phyloP scores from a whole-genome alignment of 2,888 invertebrate genomes.

The Tetanocera ferruginea region DNA sequence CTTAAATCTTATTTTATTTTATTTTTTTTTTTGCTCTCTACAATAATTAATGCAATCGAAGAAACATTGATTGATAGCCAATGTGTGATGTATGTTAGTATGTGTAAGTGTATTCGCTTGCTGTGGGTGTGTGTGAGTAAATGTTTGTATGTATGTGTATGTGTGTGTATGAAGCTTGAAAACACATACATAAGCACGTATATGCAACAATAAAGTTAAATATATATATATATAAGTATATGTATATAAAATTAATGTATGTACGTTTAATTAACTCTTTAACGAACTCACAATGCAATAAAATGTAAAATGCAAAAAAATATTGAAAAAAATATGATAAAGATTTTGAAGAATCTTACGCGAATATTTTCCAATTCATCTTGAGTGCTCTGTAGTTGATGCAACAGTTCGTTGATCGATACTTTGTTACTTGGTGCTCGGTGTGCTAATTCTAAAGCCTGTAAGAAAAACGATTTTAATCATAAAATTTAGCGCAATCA shows the following conservation, averaged over 20 bases:
- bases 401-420: slow-evolving; percentile 84
- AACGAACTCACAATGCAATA: slow-evolving; percentile 53
- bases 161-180: background rate
- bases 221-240: no score
- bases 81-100: slow-evolving; percentile 20
- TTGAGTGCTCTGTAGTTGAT: slow-evolving; percentile 87
- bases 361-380: slow-evolving; percentile 89
- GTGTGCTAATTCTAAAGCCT: slow-evolving; percentile 72
- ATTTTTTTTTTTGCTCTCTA: no score
- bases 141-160: slow-evolving; percentile 29
- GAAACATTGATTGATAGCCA: background rate
- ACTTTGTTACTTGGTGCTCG: slow-evolving; percentile 78
- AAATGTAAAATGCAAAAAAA: slow-evolving; percentile 69
- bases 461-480: slow-evolving; percentile 38
- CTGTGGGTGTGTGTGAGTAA: background rate
- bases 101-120: slow-evolving; percentile 22
- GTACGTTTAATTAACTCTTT: slow-evolving; percentile 23
- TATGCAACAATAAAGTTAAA: slow-evolving; percentile 1
- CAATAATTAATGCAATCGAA: background rate
- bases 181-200: slow-evolving; percentile 14
- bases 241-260: slow-evolving; percentile 40
- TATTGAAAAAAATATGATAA: slow-evolving; percentile 66
- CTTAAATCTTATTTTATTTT: background rate
- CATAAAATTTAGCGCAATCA: slow-evolving; percentile 2
- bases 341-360: slow-evolving; percentile 75